A percentile compares a stretch with the other conserved stretches of the same genome.
phyloP scores from a whole-genome alignment of 2,888 invertebrate genomes.

The Dasysyrphus tricinctus region DNA sequence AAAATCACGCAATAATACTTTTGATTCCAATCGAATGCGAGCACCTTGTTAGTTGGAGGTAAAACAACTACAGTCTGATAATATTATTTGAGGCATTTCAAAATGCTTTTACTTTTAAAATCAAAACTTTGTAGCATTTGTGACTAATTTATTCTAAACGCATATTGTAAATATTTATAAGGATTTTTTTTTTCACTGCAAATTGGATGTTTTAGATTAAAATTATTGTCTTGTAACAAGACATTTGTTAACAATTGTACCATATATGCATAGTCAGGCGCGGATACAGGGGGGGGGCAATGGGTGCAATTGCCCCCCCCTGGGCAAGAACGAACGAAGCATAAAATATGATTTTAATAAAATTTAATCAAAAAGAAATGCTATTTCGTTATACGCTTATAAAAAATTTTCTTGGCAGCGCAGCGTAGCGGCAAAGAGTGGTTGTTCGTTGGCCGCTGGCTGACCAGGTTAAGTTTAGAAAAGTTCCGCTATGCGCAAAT shows the following conservation, averaged over 20 bases:
- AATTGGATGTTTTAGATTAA: background rate
- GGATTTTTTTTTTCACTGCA: background rate
- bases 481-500: no score
- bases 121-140: background rate
- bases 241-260: background rate
- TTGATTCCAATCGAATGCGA: background rate
- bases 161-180: background rate
- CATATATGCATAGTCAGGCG: no score
- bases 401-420: no score
- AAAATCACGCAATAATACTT: background rate
- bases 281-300: no score
- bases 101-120: background rate
- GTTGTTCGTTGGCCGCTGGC: no score
- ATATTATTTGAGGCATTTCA: background rate
- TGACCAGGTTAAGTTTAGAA: no score
- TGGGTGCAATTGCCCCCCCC: no score
- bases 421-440: no score
- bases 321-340: no score
- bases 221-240: background rate
- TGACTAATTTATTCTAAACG: background rate
- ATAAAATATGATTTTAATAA: no score
- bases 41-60: background rate
- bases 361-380: no score
- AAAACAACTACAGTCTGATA: slow-evolving; percentile 4
- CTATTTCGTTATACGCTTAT: no score